Conservation (phyloP, 1,140 invertebrate species). For the Penaeus japonicus region DNA sequence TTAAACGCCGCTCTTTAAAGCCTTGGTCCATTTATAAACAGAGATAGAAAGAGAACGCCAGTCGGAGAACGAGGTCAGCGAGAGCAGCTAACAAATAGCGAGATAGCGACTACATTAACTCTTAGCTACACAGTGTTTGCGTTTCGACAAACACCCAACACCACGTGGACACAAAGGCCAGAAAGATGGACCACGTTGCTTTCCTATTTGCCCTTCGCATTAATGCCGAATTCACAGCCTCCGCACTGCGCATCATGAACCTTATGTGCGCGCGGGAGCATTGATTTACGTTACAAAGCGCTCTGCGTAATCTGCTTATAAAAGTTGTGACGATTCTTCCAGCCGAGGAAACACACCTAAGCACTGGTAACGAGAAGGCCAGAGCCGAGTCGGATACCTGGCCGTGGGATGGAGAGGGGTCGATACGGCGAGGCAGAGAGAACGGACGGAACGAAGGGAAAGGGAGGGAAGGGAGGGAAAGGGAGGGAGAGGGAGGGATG, state of each 20-base stretch:
- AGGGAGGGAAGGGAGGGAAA: neutral
- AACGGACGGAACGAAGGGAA: neutral
- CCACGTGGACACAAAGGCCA: no score
- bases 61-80: no score
- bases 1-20: neutral
- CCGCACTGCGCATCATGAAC: no score
- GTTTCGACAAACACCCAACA: no score
- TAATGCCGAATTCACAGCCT: neutral
- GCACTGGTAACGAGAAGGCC: conserved; percentile 25
- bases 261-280: neutral
- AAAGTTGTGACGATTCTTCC: conserved; percentile 43
- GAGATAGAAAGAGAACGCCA: no score
- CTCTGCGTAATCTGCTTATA: conserved; percentile 40
- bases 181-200: neutral
- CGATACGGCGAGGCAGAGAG: neutral
- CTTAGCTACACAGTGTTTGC: no score
- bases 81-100: no score
- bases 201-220: neutral
- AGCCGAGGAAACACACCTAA: conserved; percentile 21
- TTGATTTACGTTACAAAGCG: conserved; percentile 15
- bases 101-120: no score
- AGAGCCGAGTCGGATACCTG: neutral
- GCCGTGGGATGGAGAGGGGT: neutral
- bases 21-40: no score
- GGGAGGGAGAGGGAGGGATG: neutral